Percentiles rank a stretch among this genome's conserved stretches.
These are phyloP conservation scores for Pseudanteris insignis DNA, from an alignment of 2,888 invertebrate genomes.

Conservation along the genomic window DNA sequence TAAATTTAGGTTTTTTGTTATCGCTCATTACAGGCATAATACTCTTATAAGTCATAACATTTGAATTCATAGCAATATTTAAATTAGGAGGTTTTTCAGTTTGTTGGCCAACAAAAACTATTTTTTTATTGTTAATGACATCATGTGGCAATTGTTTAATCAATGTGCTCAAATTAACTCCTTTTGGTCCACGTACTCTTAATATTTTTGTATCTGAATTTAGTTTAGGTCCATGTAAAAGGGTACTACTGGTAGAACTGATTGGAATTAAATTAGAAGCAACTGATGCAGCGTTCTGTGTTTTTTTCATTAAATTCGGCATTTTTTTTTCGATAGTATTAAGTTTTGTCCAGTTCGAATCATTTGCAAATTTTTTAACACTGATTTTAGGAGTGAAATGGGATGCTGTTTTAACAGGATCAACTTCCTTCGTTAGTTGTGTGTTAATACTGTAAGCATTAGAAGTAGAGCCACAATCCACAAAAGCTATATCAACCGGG, in stretches of 20 bases:
- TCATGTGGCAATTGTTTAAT: conserved; percentile 53
- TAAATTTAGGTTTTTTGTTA: conserved; percentile 16
- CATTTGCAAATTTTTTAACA: conserved; percentile 49
- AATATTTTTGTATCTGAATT: conserved; percentile 49
- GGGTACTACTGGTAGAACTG: conserved; percentile 8
- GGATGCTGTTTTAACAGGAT: background rate
- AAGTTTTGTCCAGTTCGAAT: conserved; percentile 25
- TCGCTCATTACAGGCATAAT: conserved; percentile 26
- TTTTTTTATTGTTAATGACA: conserved; percentile 50
- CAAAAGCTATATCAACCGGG: conserved; percentile 49
- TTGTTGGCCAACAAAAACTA: conserved; percentile 52
- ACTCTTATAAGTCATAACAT: conserved; percentile 21
- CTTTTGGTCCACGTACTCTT: conserved; percentile 50
- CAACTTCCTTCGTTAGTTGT: background rate
- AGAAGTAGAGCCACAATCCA: conserved; percentile 55
- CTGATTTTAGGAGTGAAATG: conserved; percentile 47
- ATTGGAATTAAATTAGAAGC: conserved; percentile 13
- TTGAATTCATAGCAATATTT: background rate
- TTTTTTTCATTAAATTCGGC: conserved; percentile 6
- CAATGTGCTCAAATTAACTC: conserved; percentile 50
- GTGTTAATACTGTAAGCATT: conserved; percentile 1
- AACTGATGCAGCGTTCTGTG: background rate
- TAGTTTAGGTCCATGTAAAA: conserved; percentile 17
- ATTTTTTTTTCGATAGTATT: background rate
- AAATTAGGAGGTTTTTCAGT: conserved; percentile 22